Conservation (phyloP, 2,113 vertebrate genomes). For the Urocynchramus pylzowi region DNA sequence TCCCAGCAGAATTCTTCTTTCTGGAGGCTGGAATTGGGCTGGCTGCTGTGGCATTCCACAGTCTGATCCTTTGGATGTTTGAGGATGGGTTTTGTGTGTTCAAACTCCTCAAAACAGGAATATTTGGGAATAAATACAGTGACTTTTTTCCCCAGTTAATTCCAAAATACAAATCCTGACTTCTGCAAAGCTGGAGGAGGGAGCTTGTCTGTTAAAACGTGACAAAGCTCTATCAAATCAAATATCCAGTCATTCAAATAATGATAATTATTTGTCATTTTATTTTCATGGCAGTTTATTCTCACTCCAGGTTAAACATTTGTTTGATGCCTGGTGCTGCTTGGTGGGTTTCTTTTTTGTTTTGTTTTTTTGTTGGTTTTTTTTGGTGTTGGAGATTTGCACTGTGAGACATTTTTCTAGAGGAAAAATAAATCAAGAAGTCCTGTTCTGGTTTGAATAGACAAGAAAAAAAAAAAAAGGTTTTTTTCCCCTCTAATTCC, state of each 20-base stretch:
- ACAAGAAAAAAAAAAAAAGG: no score
- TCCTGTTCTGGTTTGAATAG: not conserved
- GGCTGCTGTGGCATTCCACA: accelerated
- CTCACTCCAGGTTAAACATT: not conserved
- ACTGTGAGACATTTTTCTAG: not conserved
- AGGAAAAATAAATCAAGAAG: not conserved
- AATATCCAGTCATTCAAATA: not conserved
- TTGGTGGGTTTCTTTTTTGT: no score
- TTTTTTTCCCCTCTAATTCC: not conserved
- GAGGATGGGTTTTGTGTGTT: not conserved
- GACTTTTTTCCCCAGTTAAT: not conserved
- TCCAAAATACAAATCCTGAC: not conserved
- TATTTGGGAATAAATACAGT: not conserved
- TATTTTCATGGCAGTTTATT: not conserved
- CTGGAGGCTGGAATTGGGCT: not conserved
- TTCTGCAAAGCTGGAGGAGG: not conserved
- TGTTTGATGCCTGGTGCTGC: not conserved
- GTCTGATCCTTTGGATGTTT: not conserved
- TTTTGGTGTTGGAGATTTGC: not conserved
- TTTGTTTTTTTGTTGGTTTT: no score
- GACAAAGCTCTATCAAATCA: not conserved
- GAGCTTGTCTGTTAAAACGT: not conserved
- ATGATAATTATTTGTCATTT: not conserved
- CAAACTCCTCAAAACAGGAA: not conserved
- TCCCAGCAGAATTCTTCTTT: not conserved